phyloP scores from a whole-genome alignment of 2,113 vertebrate genomes.

The Carollia perspicillata region DNA sequence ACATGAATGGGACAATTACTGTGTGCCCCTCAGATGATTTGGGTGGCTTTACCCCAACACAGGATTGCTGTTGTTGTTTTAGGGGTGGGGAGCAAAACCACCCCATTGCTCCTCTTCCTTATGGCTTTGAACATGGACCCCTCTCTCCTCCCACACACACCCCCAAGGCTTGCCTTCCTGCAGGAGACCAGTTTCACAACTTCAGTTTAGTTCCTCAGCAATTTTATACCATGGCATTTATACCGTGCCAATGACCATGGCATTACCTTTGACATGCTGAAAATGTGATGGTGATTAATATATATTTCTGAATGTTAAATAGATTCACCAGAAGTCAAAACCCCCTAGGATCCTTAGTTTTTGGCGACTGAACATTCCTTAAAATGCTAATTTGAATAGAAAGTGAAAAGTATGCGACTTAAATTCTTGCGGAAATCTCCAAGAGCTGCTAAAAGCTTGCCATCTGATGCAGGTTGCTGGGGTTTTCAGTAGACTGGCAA shows the following conservation, averaged over 20 bases:
- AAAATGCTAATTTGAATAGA: neutral
- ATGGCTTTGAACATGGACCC: neutral
- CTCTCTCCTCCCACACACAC: accelerated
- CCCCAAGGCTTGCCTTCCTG: neutral
- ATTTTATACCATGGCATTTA: neutral
- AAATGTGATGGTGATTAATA: neutral
- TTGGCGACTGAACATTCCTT: neutral
- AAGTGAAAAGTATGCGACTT: neutral
- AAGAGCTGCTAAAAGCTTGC: neutral
- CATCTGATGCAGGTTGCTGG: neutral
- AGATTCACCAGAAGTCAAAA: neutral
- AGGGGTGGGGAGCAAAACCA: neutral
- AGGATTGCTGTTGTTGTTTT: neutral
- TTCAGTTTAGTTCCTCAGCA: neutral
- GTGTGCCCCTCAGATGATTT: neutral
- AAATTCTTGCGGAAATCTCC: neutral
- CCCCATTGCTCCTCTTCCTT: neutral
- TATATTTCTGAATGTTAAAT: neutral
- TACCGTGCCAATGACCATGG: neutral
- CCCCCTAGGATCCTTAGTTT: neutral
- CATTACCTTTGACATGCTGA: neutral
- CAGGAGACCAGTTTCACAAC: neutral
- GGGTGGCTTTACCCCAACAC: neutral
- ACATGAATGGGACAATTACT: neutral
- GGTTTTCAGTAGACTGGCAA: neutral